Evolutionary conservation across 1,140 invertebrate species (phyloP).

Genomic region (Drosophila kohkoa): DNA sequence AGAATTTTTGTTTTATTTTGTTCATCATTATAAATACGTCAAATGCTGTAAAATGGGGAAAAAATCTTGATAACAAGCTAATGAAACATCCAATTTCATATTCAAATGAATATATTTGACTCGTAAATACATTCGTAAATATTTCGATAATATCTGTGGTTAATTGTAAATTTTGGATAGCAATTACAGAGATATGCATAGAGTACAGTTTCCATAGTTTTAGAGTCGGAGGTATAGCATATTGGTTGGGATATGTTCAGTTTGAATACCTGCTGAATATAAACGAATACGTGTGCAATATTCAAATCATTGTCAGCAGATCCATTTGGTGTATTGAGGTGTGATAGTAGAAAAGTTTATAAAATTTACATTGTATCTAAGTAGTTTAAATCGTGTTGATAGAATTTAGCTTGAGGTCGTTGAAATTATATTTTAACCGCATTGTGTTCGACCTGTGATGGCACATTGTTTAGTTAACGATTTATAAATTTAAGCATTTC

Average conservation of each 20-base stretch:
- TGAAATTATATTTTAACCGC: slow-evolving; percentile 16
- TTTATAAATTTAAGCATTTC: slow-evolving; percentile 6
- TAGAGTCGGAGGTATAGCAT: slow-evolving; percentile 66
- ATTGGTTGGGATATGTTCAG: slow-evolving; percentile 63
- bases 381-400: slow-evolving; percentile 27
- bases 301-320: slow-evolving; percentile 29
- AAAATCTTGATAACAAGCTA: slow-evolving; percentile 9
- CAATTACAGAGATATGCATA: slow-evolving; percentile 41
- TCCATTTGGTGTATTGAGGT: slow-evolving; percentile 24
- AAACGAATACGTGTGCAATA: slow-evolving; percentile 32
- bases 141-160: slow-evolving; percentile 27
- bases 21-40: no score
- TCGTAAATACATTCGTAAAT: slow-evolving; percentile 39
- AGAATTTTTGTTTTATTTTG: no score
- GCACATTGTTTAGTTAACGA: slow-evolving; percentile 45
- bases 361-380: slow-evolving; percentile 47
- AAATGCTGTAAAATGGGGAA: neutral
- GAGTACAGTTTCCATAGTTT: slow-evolving; percentile 30
- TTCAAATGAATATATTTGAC: slow-evolving; percentile 22
- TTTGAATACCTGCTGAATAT: slow-evolving; percentile 24
- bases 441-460: slow-evolving; percentile 43
- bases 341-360: slow-evolving; percentile 54
- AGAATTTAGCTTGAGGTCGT: slow-evolving; percentile 55
- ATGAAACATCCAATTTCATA: slow-evolving; percentile 5
- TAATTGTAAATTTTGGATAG: slow-evolving; percentile 28